Base-by-base conservation (phyloP, 2,888 invertebrate genomes). In the Harpalus rufipes region DNA sequence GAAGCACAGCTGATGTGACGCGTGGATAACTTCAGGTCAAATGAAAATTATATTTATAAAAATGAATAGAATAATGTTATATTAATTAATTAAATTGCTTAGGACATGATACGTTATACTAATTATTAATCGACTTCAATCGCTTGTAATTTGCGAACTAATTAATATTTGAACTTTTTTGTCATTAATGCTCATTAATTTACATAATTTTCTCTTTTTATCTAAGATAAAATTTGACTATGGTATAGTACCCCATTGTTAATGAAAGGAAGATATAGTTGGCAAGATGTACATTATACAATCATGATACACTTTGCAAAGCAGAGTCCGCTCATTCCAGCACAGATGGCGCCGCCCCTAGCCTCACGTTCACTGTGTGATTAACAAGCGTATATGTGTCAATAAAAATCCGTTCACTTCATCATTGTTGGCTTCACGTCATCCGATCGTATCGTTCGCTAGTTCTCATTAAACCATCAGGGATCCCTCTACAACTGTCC, bases 381-480 rank as follows among this genome's bases (percentile, higher is more conserved):
- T 84, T 84, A 84, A 84, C 84, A 84, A 84, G 21, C 84, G 78
- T 84, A 84, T 84, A 84, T 84, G 84, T 84, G 63, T 76, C 83
- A 65, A 81, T 65, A 51, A 81, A 81, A 14, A 81, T 56, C 44
- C 68, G 74, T 59, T 82, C 82, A 74, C 82, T 58, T 78, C 68
- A 81, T 81, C 81, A 81, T 74, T 83, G 74, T 74, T 83, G 83
- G 78, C 78, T 84, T 84, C 61, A 76, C 74, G 56, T 74, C 83
- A 81, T 83, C 18, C 68, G 32, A 82, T 72, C 82, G 82, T 41
- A 44, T 25, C 72, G 72, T 74, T 83, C 74, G 83, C 72, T 74
- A 58, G 83, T 58, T 39, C 51, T 76, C 78, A 72, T 82, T 16
- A 25, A 76, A 81, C 51, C 81, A 16, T 68, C 56, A 68, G 81